phyloP scores from a whole-genome alignment of 2,888 invertebrate genomes.

The Perizoma affinitatum region DNA sequence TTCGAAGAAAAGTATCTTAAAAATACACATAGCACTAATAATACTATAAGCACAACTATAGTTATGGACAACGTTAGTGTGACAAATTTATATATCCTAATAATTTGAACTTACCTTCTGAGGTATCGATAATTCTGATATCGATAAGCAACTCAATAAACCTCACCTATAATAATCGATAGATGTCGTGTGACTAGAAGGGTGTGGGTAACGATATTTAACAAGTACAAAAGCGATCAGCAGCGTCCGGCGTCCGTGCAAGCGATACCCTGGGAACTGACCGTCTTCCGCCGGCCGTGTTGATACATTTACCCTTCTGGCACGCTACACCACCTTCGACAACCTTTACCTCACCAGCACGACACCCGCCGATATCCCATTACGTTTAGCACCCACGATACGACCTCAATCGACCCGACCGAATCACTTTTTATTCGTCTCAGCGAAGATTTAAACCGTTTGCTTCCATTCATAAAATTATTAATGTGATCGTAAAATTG shows the following conservation, averaged over 20 bases:
- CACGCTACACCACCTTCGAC: conserved; percentile 51
- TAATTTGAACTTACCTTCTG: too few species aligned
- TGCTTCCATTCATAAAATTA: conserved; percentile 84
- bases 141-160: conserved; percentile 22
- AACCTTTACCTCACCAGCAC: conserved; percentile 46
- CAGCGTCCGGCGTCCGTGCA: conserved; percentile 77
- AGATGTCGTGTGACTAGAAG: conserved; percentile 32
- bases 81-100: too few species aligned
- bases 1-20: too few species aligned
- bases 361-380: conserved; percentile 50
- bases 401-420: conserved; percentile 69
- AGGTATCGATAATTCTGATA: conserved; percentile 19
- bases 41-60: too few species aligned
- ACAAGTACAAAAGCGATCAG: conserved; percentile 43
- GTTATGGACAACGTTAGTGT: too few species aligned
- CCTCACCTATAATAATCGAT: conserved; percentile 28
- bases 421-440: conserved; percentile 72
- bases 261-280: conserved; percentile 80
- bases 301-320: conserved; percentile 51
- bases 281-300: conserved; percentile 65
- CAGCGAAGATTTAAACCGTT: conserved; percentile 75
- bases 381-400: conserved; percentile 67
- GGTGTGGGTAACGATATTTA: conserved; percentile 35
- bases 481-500: conserved; percentile 84
- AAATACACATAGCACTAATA: too few species aligned